Evolutionary conservation across 2,888 invertebrate genomes (phyloP).

Genomic region (Drosophila ustulata): DNA sequence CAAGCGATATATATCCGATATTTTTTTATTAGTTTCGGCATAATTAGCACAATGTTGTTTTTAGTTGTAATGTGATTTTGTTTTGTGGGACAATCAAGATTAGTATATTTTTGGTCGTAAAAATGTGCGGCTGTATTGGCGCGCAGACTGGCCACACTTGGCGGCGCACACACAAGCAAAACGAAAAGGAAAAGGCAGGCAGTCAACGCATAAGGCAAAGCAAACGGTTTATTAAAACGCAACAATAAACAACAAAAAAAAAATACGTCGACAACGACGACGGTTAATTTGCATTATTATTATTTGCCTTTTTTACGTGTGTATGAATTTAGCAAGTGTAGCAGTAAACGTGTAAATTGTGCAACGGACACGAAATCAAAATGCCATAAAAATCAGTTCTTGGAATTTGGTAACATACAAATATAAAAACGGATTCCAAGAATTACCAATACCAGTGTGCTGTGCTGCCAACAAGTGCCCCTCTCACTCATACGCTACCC

Average conservation of each 20-base stretch:
- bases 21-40: no score
- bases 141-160: constrained; percentile 9
- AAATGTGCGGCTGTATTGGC: neutral
- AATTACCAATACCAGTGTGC: constrained; percentile 71
- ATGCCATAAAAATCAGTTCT: constrained; percentile 72
- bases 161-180: constrained; percentile 29
- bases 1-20: no score
- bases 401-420: constrained; percentile 71
- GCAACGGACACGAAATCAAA: constrained; percentile 45
- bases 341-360: constrained; percentile 16
- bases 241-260: constrained; percentile 38
- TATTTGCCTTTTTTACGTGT: neutral
- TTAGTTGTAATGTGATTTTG: no score
- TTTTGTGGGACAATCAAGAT: neutral
- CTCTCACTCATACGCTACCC: constrained; percentile 23
- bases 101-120: neutral
- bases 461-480: constrained; percentile 66
- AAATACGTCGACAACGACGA: constrained; percentile 21
- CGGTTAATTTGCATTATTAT: neutral
- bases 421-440: constrained; percentile 75
- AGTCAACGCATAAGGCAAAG: constrained; percentile 41
- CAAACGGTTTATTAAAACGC: constrained; percentile 41
- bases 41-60: no score
- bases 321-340: neutral
- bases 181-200: constrained; percentile 28